Evolutionary conservation across 1,140 invertebrate genomes (phyloP).

Genomic region (Caenorhabditis inopinata): DNA sequence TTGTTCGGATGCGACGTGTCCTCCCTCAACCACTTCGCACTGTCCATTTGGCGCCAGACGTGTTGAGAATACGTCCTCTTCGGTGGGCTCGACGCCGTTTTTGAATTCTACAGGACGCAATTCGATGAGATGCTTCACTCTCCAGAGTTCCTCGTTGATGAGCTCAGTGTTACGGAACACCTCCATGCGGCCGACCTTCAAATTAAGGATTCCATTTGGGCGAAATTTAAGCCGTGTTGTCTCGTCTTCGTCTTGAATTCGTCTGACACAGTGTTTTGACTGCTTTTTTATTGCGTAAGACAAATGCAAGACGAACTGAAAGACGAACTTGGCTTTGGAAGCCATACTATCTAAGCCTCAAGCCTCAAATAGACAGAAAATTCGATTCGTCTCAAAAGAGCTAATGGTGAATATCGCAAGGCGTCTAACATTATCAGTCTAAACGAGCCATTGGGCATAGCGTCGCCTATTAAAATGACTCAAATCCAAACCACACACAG

Average conservation of each 20-base stretch:
- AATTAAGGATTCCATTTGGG: neutral
- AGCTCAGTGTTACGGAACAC: constrained; percentile 61
- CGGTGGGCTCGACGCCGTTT: constrained; percentile 59
- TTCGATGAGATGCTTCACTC: constrained; percentile 64
- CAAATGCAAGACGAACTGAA: no score
- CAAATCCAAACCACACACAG: neutral
- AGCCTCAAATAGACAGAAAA: no score
- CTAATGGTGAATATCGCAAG: no score
- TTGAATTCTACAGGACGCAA: constrained; percentile 58
- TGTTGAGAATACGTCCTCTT: constrained; percentile 52
- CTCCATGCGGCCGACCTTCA: constrained; percentile 55
- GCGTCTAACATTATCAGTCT: no score
- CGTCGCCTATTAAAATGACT: neutral
- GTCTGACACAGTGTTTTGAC: no score
- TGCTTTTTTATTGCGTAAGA: no score
- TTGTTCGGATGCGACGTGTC: constrained; percentile 33
- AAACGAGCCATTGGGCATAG: no score
- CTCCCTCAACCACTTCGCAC: constrained; percentile 51
- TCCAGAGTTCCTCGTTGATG: constrained; percentile 60
- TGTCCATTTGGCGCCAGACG: constrained; percentile 53
- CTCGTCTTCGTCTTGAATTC: no score
- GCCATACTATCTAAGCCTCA: no score
- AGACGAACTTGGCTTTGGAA: no score
- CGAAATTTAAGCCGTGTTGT: no score
- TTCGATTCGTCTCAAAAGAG: no score